A percentile compares a stretch with the other conserved stretches of the same genome.
These are phyloP conservation scores for Erebia aethiops DNA, from an alignment of 2,888 invertebrate species.

Conservation along the genomic window DNA sequence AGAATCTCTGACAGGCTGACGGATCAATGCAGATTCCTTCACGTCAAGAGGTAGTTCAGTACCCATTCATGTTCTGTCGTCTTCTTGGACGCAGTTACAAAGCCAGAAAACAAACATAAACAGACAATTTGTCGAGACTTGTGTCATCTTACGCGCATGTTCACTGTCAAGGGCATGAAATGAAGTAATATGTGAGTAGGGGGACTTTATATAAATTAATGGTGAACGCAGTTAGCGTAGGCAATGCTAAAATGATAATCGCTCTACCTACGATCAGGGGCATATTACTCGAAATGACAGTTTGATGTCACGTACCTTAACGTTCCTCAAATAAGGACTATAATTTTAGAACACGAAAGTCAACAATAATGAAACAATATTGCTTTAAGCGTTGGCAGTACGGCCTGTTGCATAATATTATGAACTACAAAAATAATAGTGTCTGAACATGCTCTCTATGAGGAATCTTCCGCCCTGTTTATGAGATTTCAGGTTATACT, in stretches of 20 bases:
- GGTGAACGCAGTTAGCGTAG: neutral
- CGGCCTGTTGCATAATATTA: too few relatives aligned
- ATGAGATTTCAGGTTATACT: too few relatives aligned
- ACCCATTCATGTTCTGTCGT: too few relatives aligned
- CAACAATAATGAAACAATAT: too few relatives aligned
- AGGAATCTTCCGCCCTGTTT: too few relatives aligned
- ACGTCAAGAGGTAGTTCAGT: too few relatives aligned
- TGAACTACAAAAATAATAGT: too few relatives aligned
- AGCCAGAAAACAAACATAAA: neutral
- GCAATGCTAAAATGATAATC: neutral
- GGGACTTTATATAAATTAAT: constrained; percentile 5
- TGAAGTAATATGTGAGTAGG: constrained; percentile 13
- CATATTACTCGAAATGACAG: neutral
- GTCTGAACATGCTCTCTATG: too few relatives aligned
- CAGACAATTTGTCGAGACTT: neutral
- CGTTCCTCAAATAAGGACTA: neutral
- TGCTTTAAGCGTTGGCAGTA: too few relatives aligned
- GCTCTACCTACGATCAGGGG: neutral
- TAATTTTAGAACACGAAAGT: neutral
- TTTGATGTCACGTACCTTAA: neutral
- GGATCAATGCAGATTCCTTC: too few relatives aligned
- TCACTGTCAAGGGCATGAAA: neutral
- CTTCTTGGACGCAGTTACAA: neutral
- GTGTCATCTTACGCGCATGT: neutral
- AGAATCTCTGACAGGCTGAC: too few relatives aligned